phyloP scores from a whole-genome alignment of 2,888 invertebrate genomes.

The Sepiola atlantica region DNA sequence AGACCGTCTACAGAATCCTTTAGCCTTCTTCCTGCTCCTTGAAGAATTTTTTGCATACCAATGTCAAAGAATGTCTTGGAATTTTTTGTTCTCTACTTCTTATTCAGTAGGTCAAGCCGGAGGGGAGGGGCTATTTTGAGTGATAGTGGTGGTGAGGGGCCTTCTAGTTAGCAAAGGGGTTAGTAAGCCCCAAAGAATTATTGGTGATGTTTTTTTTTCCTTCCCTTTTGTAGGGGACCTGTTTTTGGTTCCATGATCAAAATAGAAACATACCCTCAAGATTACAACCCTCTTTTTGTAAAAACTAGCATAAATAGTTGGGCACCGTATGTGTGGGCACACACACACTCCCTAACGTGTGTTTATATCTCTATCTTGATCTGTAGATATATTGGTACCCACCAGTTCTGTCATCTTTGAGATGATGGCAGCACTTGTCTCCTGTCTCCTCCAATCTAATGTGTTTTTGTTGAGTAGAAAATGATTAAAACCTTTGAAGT shows the following conservation, averaged over 20 bases:
- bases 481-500: too few relatives aligned
- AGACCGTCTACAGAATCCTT: neutral
- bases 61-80: neutral
- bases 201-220: neutral
- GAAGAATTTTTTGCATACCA: neutral
- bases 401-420: neutral
- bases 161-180: neutral
- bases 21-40: neutral
- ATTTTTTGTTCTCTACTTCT: neutral
- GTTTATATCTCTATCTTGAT: neutral
- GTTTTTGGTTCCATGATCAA: neutral
- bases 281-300: neutral
- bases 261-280: neutral
- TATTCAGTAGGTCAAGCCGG: too few relatives aligned
- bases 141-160: neutral
- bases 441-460: neutral
- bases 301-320: neutral
- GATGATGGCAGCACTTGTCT: neutral
- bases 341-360: neutral
- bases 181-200: neutral
- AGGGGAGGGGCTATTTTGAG: neutral
- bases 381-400: neutral
- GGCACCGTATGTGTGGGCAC: neutral
- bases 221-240: neutral
- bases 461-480: too few relatives aligned